Evolutionary conservation across 1,140 invertebrate species (phyloP), one percentile per base, ranked within the genome.

Genomic region (Drosophila cardini): DNA sequence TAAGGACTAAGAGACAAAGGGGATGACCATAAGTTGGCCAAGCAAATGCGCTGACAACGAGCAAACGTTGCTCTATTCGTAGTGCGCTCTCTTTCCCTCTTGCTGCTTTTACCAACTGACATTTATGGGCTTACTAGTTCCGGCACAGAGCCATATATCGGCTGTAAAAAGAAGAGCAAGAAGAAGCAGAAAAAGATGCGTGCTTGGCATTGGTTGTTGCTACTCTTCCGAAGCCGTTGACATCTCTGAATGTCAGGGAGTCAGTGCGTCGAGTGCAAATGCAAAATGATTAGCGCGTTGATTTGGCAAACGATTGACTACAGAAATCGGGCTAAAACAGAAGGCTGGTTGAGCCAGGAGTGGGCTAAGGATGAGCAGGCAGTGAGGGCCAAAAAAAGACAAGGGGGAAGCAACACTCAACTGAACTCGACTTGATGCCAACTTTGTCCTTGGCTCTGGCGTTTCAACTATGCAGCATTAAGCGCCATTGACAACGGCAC

Each of bases 251-350:
- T 65, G 77, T 65, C 67, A 76, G 58, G 70, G 72, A 57, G 74
- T 69, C 74, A 70, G 78, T 80, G 70, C 81, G 70, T 79, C 70
- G 70, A 18, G 67, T 53, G 57, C n/a, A 71, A 77, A 77, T 77
- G 78, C 77, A 60, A 73, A 79, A 73, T 87, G 84, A 87, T 87
- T 87, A 89, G 84, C 83, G 83, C 79, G 62, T 68, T 87, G 83
- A 87, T 87, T 85, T 87, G 84, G 76, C 83, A 87, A 83, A 56
- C 82, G 68, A 72, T 80, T 74, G 70, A 67, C 21, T 68, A 53
- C 60, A 21, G 21, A 36, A 46, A 32, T 69, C 45, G 56, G 38
- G 15, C 55, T 34, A 36, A 45, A 50, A 43, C 32, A 62, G 32
- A 26, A 42, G 53, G 53, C 30, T 1, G 32, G 34, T 30, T 53